Conservation (phyloP, 2,797 vertebrate species). For the Acipenser transmontanus region DNA sequence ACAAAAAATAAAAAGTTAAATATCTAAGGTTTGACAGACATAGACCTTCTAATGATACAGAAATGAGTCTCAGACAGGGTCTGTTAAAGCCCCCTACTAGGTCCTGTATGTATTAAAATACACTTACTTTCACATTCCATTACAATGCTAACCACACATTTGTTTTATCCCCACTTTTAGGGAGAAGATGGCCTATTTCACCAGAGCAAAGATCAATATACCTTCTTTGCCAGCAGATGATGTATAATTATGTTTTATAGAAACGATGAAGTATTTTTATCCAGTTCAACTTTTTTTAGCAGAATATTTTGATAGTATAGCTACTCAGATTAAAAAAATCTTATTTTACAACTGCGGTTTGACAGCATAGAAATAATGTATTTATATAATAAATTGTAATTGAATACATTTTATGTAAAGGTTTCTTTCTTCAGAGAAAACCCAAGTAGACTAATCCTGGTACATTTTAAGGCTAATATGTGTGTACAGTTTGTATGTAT, state of each 20-base stretch:
- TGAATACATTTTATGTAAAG: conserved; percentile 30
- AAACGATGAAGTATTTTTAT: conserved; percentile 26
- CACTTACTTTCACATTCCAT: background rate
- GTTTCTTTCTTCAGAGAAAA: conserved; percentile 33
- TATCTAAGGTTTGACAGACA: too few relatives aligned
- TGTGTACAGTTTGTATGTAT: conserved; percentile 51
- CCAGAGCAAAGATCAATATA: conserved; percentile 69
- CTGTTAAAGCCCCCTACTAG: too few relatives aligned
- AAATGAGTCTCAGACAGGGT: too few relatives aligned
- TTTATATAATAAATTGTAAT: conserved; percentile 53
- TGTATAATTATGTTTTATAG: conserved; percentile 48
- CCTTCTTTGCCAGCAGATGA: conserved; percentile 70
- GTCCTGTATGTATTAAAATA: too few relatives aligned
- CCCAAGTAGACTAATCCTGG: conserved; percentile 50
- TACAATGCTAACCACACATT: conserved; percentile 1
- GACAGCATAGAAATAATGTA: conserved; percentile 30
- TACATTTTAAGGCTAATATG: conserved; percentile 36
- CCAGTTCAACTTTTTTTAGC: conserved; percentile 41
- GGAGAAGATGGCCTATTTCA: conserved; percentile 80
- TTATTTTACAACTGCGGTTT: conserved; percentile 36
- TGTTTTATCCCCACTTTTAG: conserved; percentile 33
- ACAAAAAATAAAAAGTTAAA: too few relatives aligned
- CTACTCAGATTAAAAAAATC: conserved; percentile 36
- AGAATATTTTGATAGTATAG: conserved; percentile 38
- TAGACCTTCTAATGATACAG: too few relatives aligned